These are phyloP conservation scores for Drosophila meridionalis DNA, from an alignment of 2,888 invertebrate species.

Conservation along the genomic window DNA sequence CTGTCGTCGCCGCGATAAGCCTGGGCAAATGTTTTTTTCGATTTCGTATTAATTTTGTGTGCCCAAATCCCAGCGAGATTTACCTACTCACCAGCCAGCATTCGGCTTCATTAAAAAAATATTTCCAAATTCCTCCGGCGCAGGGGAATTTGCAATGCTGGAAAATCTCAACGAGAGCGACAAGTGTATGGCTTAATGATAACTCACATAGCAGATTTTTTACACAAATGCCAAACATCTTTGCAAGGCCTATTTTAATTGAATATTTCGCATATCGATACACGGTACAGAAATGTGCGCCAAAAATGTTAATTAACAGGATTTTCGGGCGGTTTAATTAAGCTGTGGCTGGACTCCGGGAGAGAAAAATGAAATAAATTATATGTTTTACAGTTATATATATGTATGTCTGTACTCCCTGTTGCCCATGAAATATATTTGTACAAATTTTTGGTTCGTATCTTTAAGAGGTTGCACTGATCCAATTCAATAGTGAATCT, in stretches of 20 bases:
- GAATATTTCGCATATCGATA: constrained; percentile 1
- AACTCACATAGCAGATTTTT: neutral
- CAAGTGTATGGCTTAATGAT: neutral
- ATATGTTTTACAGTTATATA: too few species aligned
- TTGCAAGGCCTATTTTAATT: neutral
- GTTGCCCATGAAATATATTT: too few species aligned
- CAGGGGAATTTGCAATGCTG: constrained; percentile 11
- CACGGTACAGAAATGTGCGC: neutral
- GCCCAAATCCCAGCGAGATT: constrained; percentile 73
- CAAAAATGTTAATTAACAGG: neutral
- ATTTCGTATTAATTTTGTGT: constrained; percentile 75
- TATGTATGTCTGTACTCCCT: too few species aligned
- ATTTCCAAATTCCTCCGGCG: constrained; percentile 40
- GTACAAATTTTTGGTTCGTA: too few species aligned
- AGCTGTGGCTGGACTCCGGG: neutral
- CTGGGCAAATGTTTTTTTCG: constrained; percentile 74
- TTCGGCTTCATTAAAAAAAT: constrained; percentile 70
- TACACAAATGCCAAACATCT: neutral
- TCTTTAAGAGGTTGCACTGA: too few species aligned
- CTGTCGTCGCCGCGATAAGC: constrained; percentile 73
- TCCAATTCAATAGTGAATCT: too few species aligned
- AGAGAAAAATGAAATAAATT: too few species aligned
- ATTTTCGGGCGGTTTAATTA: neutral
- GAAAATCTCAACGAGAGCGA: neutral
- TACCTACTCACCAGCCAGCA: constrained; percentile 12